These are phyloP conservation scores for Dascillus cervinus DNA, from an alignment of 2,888 invertebrate species.

Conservation along the genomic window DNA sequence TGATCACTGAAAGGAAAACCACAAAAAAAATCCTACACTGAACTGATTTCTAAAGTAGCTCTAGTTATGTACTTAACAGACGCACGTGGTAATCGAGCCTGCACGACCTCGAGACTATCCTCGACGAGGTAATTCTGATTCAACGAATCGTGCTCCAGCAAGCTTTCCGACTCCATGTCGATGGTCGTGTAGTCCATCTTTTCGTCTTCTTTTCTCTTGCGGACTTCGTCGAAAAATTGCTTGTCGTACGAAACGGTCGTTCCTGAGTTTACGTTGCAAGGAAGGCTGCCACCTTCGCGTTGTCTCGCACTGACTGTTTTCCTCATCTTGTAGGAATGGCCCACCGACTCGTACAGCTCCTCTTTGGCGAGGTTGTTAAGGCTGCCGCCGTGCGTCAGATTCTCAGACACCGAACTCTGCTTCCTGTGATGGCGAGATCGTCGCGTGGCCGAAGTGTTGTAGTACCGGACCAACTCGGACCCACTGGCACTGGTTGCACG, in stretches of 20 bases:
- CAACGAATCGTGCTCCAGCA: constrained; percentile 34
- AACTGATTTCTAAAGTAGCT: constrained; percentile 2
- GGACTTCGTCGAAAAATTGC: constrained; percentile 37
- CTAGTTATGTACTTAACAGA: constrained; percentile 3
- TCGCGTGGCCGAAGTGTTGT: constrained; percentile 41
- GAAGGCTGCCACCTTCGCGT: constrained; percentile 54
- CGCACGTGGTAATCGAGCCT: constrained; percentile 12
- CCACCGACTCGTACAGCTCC: constrained; percentile 32
- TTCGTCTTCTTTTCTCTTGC: constrained; percentile 23
- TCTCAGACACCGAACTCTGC: constrained; percentile 45
- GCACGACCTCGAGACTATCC: constrained; percentile 9
- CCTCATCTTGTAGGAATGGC: constrained; percentile 26
- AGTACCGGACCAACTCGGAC: constrained; percentile 39
- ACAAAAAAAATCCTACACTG: background rate
- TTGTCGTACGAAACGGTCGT: constrained; percentile 24
- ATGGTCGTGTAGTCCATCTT: constrained; percentile 27
- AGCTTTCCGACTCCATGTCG: constrained; percentile 33
- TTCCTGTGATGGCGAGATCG: constrained; percentile 40
- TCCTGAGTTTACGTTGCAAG: constrained; percentile 39
- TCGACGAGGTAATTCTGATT: constrained; percentile 28
- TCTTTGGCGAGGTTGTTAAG: constrained; percentile 51
- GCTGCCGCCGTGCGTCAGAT: constrained; percentile 50
- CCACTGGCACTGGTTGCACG: constrained; percentile 47
- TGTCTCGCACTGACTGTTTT: constrained; percentile 44
- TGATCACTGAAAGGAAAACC: background rate